Evolutionary conservation across 2,113 vertebrate species (phyloP), one percentile per base, ranked within the genome.

Genomic region (Neolamprologus brichardi): DNA sequence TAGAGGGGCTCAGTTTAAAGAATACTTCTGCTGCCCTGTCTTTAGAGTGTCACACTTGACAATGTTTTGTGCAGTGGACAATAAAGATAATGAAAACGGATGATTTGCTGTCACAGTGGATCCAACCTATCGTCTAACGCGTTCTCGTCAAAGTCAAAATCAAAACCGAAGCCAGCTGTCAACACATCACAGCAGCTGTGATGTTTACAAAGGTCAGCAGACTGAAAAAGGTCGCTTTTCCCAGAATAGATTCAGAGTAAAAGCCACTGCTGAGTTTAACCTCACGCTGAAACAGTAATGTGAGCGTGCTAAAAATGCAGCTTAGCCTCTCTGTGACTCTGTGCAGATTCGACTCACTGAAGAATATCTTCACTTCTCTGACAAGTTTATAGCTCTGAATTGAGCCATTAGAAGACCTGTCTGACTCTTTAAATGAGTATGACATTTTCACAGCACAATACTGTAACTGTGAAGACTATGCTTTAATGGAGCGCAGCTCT

Each of bases 151-250:
- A 58, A 88, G 23, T 64, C 49, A 5, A 60, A 80, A 92, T 91
- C 81, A 79, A 64, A 86, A 6, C 28, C 44, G 53, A 89, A 89
- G 86, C 81, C 44, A 5, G 62, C 54, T 10, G 82, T 88, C 80
- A 46, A 86, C 86, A 46, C 84, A 54, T 85, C 41, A 41, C 81
- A 34, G 52, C 82, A 23, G 62, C 72, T 64, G 37, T 15, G 82
- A 82, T 30, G 46, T 52, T 88, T 30, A 41, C 44, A 79, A 91
- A 89, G 87, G 79, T 90, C 83, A 86, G 5, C 64, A 28, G 54
- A 53, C 15, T 41, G 41, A 37, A 78, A 89, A 91, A 90, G 88
- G 83, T 90, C 58, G 20, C 54, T 37, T 82, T 81, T 67, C 51
- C 78, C 20, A 46, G 8, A 89, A 92, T 78, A 82, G 51, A 72